Base-by-base conservation (phyloP, 2,797 vertebrate genomes). In the Glossophaga mutica region DNA sequence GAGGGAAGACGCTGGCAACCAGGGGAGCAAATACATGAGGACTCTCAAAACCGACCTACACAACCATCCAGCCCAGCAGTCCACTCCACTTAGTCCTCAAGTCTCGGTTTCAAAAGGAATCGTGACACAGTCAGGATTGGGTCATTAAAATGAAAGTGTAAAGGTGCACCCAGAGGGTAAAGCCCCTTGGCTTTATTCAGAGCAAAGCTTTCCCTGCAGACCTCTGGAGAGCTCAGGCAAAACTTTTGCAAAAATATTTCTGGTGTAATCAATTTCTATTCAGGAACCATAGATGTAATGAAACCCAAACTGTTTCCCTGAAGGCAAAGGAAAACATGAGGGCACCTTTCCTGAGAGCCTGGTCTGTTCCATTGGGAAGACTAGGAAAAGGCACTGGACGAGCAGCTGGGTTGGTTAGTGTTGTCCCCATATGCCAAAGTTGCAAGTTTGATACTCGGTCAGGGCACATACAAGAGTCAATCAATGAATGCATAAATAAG, bases 341-440 rank as follows among this genome's bases (percentile, higher is more conserved):
- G 76, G 59, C 22, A 14, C 50, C 78, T 83, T 78, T 85, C 81
- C 65, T 73, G 10, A 86, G 68, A 85, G 79, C 18, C 11, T 37
- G 76, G 22, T 59, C 59, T 71, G 42, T 22, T 73, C 65, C 55
- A 59, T 62, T 22, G 48, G 76, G 81, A 78, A 87, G 91, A 95
- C 65, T 32, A 57, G 5, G 74, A 22, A 24, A 34, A 34, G 46
- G 46, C 46, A 32, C 29, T 34, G 48, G 18, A n/a, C 22, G 48
- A 48, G n/a, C 6, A 22, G 46, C 19, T 15, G 3, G 7, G 73
- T 22, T 34, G 74, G 46, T 24, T 24, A 52, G 74, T 9, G 6
- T 52, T 6, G 12, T 52, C 19, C 19, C 21, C 46, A 8, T 50
- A n/a, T 14, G 46, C 74, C 32, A 22, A 34, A 48, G 74, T 34